Percentiles rank a stretch among this genome's conserved stretches.
These are phyloP conservation scores for Lottia gigantea DNA, from an alignment of 2,888 invertebrate species.

Conservation along the genomic window DNA sequence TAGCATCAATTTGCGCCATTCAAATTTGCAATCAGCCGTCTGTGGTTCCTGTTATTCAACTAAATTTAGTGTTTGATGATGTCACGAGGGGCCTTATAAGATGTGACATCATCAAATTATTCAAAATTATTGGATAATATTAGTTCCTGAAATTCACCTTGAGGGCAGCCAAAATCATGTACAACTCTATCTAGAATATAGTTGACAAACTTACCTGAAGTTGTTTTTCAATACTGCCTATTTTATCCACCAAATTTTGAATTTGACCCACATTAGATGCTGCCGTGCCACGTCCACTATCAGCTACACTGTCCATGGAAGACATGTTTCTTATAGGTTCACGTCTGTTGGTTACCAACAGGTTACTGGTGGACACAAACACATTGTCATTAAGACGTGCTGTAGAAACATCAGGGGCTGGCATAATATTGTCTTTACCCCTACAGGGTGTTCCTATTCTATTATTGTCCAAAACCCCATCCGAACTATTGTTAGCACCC, in stretches of 20 bases:
- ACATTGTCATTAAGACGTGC: conserved; percentile 5
- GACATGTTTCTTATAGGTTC: not conserved
- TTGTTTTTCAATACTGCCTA: conserved; percentile 51
- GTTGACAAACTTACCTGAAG: conserved; percentile 41
- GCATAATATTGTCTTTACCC: conserved; percentile 1
- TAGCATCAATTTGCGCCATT: too few relatives aligned
- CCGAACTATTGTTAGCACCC: conserved; percentile 29
- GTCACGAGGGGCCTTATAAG: too few relatives aligned
- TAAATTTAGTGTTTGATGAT: too few relatives aligned
- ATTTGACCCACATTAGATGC: conserved; percentile 31
- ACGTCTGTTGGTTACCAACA: not conserved
- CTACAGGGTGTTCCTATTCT: conserved; percentile 13
- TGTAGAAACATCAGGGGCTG: conserved; percentile 5
- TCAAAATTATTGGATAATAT: too few relatives aligned
- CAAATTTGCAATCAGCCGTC: too few relatives aligned
- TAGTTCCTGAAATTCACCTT: too few relatives aligned
- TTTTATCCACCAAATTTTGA: conserved; percentile 36
- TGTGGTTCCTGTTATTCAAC: too few relatives aligned
- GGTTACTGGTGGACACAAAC: conserved; percentile 13
- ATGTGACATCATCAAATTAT: too few relatives aligned
- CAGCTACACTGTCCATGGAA: conserved; percentile 39
- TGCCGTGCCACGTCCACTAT: conserved; percentile 46
- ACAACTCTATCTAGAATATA: too few relatives aligned
- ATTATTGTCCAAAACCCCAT: conserved; percentile 24
- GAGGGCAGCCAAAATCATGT: too few relatives aligned